These are phyloP conservation scores for Nebria salina DNA, from an alignment of 2,888 invertebrate species.

Conservation along the genomic window DNA sequence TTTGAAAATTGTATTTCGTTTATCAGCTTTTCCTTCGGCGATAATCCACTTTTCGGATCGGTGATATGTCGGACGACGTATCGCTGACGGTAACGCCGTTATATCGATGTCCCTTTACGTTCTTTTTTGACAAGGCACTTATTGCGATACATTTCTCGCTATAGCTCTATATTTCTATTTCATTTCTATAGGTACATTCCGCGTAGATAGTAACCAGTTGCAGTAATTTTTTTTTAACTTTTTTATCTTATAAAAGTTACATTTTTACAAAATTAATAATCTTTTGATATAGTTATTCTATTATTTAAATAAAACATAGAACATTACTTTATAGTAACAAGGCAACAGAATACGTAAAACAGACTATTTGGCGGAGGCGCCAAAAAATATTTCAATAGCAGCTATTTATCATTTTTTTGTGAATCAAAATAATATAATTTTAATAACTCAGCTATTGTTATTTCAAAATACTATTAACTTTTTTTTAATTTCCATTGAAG, in stretches of 20 bases:
- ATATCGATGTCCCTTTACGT: constrained; percentile 10
- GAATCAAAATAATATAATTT: no score
- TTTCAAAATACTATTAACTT: no score
- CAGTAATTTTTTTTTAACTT: no score
- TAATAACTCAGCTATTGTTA: no score
- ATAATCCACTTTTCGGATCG: constrained; percentile 52
- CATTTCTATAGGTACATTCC: neutral
- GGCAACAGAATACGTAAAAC: neutral
- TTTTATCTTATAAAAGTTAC: no score
- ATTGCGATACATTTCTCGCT: constrained; percentile 29
- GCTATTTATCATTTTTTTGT: no score
- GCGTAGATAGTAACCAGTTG: neutral
- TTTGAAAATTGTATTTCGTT: constrained; percentile 59
- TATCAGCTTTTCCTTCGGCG: constrained; percentile 54
- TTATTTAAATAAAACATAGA: neutral
- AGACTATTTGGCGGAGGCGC: neutral
- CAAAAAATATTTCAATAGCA: neutral
- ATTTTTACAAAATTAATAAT: no score
- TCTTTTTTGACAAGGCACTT: constrained; percentile 42
- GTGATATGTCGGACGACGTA: constrained; percentile 30
- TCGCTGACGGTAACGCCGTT: constrained; percentile 45
- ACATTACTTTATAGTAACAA: neutral
- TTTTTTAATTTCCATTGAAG: no score
- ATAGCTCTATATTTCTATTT: constrained; percentile 5
- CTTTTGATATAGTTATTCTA: no score